Conservation (phyloP, 2,888 invertebrate species). For the Latrodectus elegans region DNA sequence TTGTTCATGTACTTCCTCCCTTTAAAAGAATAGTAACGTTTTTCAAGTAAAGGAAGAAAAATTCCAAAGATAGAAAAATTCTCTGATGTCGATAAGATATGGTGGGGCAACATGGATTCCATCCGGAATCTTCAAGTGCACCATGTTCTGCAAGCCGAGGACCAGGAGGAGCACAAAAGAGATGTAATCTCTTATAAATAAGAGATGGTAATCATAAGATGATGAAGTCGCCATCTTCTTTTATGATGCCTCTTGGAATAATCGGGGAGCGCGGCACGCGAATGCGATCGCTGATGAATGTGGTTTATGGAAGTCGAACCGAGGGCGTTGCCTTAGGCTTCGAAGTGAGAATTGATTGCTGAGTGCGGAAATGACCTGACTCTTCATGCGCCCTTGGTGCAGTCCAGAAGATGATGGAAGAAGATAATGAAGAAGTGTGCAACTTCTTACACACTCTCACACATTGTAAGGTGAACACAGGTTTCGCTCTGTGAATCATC, state of each 20-base stretch:
- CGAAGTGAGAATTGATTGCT: conserved; percentile 28
- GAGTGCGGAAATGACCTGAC: conserved; percentile 6
- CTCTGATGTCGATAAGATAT: no score
- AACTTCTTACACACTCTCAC: no score
- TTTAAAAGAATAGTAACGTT: no score
- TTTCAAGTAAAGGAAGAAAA: no score
- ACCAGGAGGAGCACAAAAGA: neutral
- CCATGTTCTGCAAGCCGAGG: no score
- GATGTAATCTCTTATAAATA: conserved; percentile 25
- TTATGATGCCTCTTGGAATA: conserved; percentile 36
- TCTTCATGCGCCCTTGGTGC: neutral
- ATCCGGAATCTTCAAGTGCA: no score
- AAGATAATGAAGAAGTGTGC: neutral
- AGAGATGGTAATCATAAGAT: neutral
- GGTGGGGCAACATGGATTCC: no score
- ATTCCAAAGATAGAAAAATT: no score
- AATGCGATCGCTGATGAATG: conserved; percentile 56
- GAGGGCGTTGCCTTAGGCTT: conserved; percentile 20
- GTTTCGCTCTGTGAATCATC: no score
- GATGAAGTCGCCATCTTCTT: neutral
- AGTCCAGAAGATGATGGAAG: neutral
- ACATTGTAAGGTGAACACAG: no score
- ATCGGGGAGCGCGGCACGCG: conserved; percentile 45
- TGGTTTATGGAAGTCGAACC: conserved; percentile 28
- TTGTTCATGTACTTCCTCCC: no score